Evolutionary conservation across 2,797 vertebrate genomes (phyloP).

Genomic region (Chelmon rostratus): DNA sequence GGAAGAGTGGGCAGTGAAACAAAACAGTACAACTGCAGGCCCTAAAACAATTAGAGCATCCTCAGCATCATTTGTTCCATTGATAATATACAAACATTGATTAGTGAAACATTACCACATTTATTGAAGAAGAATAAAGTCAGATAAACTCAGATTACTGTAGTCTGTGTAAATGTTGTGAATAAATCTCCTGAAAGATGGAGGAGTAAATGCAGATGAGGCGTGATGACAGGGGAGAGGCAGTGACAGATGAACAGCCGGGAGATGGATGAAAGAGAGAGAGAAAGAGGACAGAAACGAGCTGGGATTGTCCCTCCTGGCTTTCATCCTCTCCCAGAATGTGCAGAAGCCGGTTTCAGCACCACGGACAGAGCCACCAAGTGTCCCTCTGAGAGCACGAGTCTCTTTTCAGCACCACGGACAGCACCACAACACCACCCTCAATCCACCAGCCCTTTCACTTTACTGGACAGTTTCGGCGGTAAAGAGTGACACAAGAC

Average conservation of each 20-base stretch:
- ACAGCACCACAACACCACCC: conserved; percentile 2
- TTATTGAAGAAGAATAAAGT: neutral
- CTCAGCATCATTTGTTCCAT: neutral
- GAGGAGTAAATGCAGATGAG: conserved; percentile 2
- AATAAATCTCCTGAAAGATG: conserved; percentile 15
- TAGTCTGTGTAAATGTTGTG: neutral
- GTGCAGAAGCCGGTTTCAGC: conserved; percentile 35
- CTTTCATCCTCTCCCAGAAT: conserved; percentile 8
- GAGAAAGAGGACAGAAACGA: neutral
- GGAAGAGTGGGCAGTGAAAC: too few species aligned
- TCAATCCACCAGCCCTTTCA: neutral
- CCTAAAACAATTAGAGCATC: neutral
- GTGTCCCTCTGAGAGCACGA: neutral
- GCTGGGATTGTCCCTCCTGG: neutral
- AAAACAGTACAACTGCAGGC: neutral
- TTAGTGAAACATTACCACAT: neutral
- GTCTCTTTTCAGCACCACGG: conserved; percentile 43
- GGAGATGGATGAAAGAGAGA: conserved; percentile 1
- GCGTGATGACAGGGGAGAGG: neutral
- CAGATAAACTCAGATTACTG: neutral
- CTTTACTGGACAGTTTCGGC: neutral
- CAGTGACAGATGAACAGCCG: conserved; percentile 17
- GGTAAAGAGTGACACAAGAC: neutral
- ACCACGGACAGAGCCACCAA: conserved; percentile 23
- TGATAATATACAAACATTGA: neutral